phyloP scores from a whole-genome alignment of 2,888 invertebrate genomes.

The Erebia palarica region DNA sequence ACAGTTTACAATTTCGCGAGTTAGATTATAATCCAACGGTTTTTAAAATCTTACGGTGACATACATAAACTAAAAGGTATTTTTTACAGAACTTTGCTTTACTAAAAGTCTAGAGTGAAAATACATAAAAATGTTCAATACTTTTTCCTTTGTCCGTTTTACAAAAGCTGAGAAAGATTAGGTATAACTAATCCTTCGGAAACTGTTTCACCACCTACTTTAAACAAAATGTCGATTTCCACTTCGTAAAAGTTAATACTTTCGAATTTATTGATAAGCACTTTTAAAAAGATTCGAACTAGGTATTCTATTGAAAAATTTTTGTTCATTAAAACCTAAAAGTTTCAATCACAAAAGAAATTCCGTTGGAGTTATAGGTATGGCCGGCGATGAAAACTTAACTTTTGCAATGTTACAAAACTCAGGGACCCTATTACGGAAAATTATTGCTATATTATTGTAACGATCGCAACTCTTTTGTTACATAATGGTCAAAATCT shows the following conservation, averaged over 20 bases:
- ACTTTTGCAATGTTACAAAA: too few species aligned
- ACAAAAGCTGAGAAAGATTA: background rate
- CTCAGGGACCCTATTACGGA: too few species aligned
- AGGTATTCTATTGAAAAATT: conserved; percentile 1
- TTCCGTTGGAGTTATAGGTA: background rate
- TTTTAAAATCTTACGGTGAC: too few species aligned
- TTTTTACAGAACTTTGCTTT: background rate
- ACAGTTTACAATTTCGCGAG: too few species aligned
- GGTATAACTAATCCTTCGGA: background rate
- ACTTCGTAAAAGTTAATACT: conserved; percentile 5
- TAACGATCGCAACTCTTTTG: too few species aligned
- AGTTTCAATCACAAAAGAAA: conserved; percentile 1
- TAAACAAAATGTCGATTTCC: background rate
- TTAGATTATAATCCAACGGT: too few species aligned
- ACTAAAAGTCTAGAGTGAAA: background rate
- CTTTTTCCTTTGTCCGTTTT: conserved; percentile 8
- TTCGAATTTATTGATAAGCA: background rate
- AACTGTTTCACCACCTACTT: conserved; percentile 5
- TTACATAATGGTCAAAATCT: too few species aligned
- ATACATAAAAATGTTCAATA: background rate
- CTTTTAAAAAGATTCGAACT: background rate
- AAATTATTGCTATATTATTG: too few species aligned
- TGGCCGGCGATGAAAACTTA: too few species aligned
- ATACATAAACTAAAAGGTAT: too few species aligned
- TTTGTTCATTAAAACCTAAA: background rate